phyloP scores from a whole-genome alignment of 2,113 vertebrate species.

The human region DNA sequence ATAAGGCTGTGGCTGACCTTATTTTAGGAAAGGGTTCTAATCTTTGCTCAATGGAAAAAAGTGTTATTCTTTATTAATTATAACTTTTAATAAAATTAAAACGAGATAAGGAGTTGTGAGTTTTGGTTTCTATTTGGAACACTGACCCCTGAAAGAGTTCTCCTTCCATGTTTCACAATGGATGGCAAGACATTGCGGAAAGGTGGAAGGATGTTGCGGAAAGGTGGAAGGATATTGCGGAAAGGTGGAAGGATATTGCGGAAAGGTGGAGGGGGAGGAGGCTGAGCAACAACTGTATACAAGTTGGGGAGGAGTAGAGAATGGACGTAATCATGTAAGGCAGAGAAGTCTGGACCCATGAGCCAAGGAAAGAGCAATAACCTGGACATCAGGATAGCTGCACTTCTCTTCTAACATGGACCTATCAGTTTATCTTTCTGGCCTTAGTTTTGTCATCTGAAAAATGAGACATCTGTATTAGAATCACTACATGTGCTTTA shows the following conservation, averaged over 20 bases:
- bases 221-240: not conserved
- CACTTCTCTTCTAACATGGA: not conserved
- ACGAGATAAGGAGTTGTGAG: not conserved
- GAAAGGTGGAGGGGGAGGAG: not conserved
- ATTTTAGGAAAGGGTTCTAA: not conserved
- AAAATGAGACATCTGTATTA: constrained; percentile 28
- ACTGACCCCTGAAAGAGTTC: not conserved
- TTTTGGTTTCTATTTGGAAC: constrained; percentile 33
- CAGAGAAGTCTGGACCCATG: not conserved
- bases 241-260: not conserved
- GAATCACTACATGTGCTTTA: not conserved
- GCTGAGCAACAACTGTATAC: not conserved
- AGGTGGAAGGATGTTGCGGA: not conserved
- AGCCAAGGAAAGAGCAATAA: not conserved
- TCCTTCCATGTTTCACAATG: not conserved
- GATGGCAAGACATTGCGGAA: not conserved
- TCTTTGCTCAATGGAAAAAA: not conserved
- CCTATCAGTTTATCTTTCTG: not conserved
- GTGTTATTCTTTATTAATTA: not conserved
- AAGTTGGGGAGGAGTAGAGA: not conserved
- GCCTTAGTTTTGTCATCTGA: constrained; percentile 23
- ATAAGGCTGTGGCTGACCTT: not conserved
- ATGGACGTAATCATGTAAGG: not conserved
- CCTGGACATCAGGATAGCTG: not conserved
- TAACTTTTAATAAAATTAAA: constrained; percentile 32